Conservation (phyloP, 2,888 invertebrate genomes). For the Diarsia rubi region DNA sequence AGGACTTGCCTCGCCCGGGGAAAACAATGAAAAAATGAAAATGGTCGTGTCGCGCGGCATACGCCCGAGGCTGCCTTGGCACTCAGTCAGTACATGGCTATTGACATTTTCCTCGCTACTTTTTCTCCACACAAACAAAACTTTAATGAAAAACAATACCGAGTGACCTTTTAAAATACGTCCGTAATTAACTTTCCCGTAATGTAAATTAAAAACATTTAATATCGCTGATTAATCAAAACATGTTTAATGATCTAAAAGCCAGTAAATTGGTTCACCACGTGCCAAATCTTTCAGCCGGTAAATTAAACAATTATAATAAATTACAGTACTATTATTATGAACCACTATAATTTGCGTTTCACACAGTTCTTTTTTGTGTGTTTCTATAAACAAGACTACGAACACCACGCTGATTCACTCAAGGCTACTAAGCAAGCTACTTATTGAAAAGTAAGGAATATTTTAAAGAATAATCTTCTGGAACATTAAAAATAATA, state of each 20-base stretch:
- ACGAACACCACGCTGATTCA: too few relatives aligned
- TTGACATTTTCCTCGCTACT: too few relatives aligned
- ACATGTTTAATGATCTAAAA: constrained; percentile 13
- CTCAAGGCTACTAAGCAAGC: too few relatives aligned
- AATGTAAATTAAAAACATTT: not conserved
- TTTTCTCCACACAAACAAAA: not conserved
- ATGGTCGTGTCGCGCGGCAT: too few relatives aligned
- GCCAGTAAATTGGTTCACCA: not conserved
- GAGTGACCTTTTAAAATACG: not conserved
- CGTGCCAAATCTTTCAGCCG: not conserved
- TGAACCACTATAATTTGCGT: not conserved
- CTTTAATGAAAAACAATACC: not conserved
- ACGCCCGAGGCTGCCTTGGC: too few relatives aligned
- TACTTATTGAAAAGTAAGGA: too few relatives aligned
- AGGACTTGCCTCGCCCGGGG: too few relatives aligned
- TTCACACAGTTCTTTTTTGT: not conserved
- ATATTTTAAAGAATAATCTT: too few relatives aligned
- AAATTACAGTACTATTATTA: not conserved
- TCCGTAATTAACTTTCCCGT: not conserved
- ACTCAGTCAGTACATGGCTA: too few relatives aligned
- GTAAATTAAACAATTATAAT: not conserved
- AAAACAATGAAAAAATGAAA: too few relatives aligned
- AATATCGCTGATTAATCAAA: not conserved
- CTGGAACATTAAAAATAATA: too few relatives aligned
- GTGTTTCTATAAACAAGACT: too few relatives aligned